These are phyloP conservation scores for Rotaria macrura DNA, from an alignment of 2,888 invertebrate species.

Conservation along the genomic window DNA sequence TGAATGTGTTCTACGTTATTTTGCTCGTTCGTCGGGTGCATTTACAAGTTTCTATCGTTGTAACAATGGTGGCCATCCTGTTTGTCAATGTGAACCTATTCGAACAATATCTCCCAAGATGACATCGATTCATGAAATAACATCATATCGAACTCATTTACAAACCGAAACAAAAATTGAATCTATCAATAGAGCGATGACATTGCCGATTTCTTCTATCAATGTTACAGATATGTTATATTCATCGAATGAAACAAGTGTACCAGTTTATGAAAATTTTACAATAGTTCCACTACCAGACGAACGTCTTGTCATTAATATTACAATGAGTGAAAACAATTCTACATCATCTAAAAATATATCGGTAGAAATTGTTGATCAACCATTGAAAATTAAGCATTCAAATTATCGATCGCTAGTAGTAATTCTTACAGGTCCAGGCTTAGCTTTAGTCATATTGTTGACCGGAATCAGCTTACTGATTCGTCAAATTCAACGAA, in stretches of 20 bases:
- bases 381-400: background rate
- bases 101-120: background rate
- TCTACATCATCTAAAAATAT: background rate
- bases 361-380: background rate
- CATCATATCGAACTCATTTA: background rate
- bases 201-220: too few species aligned
- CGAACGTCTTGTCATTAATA: too few species aligned
- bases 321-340: too few species aligned
- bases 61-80: background rate
- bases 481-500: background rate
- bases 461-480: background rate
- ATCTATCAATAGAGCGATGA: too few species aligned
- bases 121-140: background rate
- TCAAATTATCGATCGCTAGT: background rate
- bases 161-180: background rate
- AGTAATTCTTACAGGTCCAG: background rate
- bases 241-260: too few species aligned
- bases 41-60: background rate
- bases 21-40: background rate
- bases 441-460: background rate
- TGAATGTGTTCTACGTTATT: background rate
- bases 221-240: too few species aligned
- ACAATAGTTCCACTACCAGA: too few species aligned
- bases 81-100: background rate
- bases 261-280: too few species aligned